A percentile compares a stretch with the other conserved stretches of the same genome.
Conservation (phyloP, 2,888 invertebrate genomes). For the Euphydryas editha region DNA sequence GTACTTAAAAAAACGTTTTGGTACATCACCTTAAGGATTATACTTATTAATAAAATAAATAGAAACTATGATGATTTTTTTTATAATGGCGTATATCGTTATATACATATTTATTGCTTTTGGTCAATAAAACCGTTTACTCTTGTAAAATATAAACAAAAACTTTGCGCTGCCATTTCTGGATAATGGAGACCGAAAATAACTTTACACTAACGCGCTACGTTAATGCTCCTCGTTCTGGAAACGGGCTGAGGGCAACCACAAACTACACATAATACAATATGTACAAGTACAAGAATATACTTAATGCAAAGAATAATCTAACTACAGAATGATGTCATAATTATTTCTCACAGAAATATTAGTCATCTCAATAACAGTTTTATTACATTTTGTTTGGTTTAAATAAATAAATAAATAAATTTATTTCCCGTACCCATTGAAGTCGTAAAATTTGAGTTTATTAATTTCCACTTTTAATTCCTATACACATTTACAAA, state of each 20-base stretch:
- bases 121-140: constrained; percentile 54
- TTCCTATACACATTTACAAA: no score
- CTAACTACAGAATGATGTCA: constrained; percentile 3
- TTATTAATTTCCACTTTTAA: no score
- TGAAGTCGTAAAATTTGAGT: no score
- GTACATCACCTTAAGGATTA: no score
- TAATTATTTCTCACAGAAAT: neutral
- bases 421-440: neutral
- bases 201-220: constrained; percentile 66
- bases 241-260: constrained; percentile 21
- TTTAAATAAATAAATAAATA: neutral
- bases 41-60: no score
- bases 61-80: no score
- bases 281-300: neutral
- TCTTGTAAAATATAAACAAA: constrained; percentile 71
- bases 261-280: constrained; percentile 6
- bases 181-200: constrained; percentile 77
- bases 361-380: neutral
- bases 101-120: constrained; percentile 14
- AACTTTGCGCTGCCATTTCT: constrained; percentile 72
- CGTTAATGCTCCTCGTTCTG: constrained; percentile 48
- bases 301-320: neutral
- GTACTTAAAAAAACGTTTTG: no score
- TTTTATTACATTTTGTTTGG: neutral
- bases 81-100: constrained; percentile 11